phyloP scores from a whole-genome alignment of 1,140 invertebrate genomes.

The Mylabris phalerata region DNA sequence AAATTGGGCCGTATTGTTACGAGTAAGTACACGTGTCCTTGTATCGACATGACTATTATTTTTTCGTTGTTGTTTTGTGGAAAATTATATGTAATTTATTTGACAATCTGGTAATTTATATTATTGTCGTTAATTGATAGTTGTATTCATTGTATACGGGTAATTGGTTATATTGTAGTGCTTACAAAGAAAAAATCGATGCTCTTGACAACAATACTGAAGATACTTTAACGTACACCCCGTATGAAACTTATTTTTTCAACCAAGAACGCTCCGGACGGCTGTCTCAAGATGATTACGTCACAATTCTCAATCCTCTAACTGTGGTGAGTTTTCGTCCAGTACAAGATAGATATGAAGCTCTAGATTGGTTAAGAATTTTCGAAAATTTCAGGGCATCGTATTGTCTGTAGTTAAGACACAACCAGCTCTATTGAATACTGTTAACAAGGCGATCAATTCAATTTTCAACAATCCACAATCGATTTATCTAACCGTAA shows the following conservation, averaged over 20 bases:
- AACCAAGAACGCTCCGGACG: slow-evolving; percentile 50
- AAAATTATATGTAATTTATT: neutral
- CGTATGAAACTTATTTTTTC: slow-evolving; percentile 54
- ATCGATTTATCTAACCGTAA: slow-evolving; percentile 52
- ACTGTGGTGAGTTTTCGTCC: slow-evolving; percentile 44
- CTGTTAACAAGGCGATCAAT: slow-evolving; percentile 48
- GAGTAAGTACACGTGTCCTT: slow-evolving; percentile 50
- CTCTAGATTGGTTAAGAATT: neutral
- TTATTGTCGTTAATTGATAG: neutral
- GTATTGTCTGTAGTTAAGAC: slow-evolving; percentile 39
- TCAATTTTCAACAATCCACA: slow-evolving; percentile 55
- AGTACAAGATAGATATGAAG: too few species aligned
- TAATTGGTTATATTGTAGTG: neutral
- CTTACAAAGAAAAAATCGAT: slow-evolving; percentile 59
- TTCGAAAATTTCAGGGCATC: slow-evolving; percentile 37
- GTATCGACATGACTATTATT: neutral
- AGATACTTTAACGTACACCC: slow-evolving; percentile 61
- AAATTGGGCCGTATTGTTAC: slow-evolving; percentile 67
- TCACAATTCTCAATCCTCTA: slow-evolving; percentile 53
- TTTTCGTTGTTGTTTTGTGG: neutral
- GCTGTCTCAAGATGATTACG: slow-evolving; percentile 61
- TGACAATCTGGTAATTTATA: neutral
- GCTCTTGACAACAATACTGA: slow-evolving; percentile 57
- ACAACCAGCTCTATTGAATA: slow-evolving; percentile 52
- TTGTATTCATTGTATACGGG: neutral